Percentiles rank a stretch among this genome's conserved stretches.
phyloP scores from a whole-genome alignment of 2,113 vertebrate genomes.

The Corythornis madagascariensis region DNA sequence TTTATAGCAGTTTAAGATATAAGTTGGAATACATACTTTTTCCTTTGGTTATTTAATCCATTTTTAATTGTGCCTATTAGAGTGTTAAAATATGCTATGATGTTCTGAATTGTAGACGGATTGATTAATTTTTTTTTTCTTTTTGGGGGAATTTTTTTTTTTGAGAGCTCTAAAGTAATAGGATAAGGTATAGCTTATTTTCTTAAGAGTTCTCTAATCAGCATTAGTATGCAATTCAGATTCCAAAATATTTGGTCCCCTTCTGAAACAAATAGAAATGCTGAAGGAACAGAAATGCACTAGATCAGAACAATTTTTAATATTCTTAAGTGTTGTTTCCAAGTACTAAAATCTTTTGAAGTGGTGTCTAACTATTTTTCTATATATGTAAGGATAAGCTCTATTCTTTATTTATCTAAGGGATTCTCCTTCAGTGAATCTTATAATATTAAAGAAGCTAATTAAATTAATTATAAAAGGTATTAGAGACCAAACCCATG shows the following conservation, averaged over 20 bases:
- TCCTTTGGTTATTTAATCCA: not conserved
- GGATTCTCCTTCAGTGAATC: not conserved
- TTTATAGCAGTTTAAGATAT: not conserved
- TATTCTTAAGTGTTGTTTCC: not conserved
- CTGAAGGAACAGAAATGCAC: not conserved
- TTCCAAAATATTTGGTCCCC: constrained; percentile 45
- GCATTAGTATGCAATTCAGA: not conserved
- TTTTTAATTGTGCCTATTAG: not conserved
- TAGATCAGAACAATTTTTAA: not conserved
- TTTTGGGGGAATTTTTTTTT: not conserved
- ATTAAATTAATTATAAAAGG: constrained; percentile 38
- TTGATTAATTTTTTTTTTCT: not conserved
- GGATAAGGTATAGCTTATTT: constrained; percentile 46
- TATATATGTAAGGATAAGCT: not conserved
- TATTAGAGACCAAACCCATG: not conserved
- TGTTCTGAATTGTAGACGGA: not conserved
- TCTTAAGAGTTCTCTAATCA: not conserved
- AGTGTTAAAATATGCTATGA: not conserved
- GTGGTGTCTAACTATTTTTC: not conserved
- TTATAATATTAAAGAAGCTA: not conserved
- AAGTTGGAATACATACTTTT: not conserved
- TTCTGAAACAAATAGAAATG: constrained; percentile 3
- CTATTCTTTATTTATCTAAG: constrained; percentile 10
- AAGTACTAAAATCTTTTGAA: constrained; percentile 21
- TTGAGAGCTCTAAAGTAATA: not conserved